Conservation (phyloP, 2,113 vertebrate species). For the Petaurus breviceps region DNA sequence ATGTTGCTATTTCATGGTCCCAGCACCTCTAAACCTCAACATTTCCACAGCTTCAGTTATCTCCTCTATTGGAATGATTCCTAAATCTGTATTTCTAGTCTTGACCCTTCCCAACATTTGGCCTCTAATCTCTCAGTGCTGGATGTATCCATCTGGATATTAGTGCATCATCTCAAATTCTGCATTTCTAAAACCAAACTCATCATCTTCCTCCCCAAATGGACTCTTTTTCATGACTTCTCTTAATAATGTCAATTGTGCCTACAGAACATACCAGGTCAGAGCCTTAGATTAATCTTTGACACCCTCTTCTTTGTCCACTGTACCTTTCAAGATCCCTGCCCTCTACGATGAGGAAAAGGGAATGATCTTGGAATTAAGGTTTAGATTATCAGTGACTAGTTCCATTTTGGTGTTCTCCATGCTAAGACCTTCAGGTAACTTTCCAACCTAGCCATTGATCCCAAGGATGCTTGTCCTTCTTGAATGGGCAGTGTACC, state of each 20-base stretch:
- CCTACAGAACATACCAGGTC: not conserved
- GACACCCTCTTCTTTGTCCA: not conserved
- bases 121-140: not conserved
- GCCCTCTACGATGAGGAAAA: not conserved
- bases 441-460: not conserved
- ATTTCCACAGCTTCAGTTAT: not conserved
- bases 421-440: not conserved
- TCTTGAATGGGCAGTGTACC: not conserved
- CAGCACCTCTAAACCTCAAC: no score
- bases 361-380: not conserved
- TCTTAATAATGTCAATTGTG: not conserved
- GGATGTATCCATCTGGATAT: not conserved
- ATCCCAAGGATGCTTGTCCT: not conserved
- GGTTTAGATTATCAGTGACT: not conserved
- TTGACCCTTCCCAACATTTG: no score
- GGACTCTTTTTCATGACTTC: not conserved
- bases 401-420: not conserved
- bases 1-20: no score
- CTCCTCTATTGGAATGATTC: not conserved
- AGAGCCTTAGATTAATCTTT: not conserved
- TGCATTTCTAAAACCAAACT: not conserved
- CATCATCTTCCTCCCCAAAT: not conserved
- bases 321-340: not conserved
- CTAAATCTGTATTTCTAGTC: not conserved
- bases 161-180: not conserved